Percentiles rank a stretch among this genome's conserved stretches.
phyloP scores from a whole-genome alignment of 2,797 vertebrate species.

The Dicrostonyx torquatus region DNA sequence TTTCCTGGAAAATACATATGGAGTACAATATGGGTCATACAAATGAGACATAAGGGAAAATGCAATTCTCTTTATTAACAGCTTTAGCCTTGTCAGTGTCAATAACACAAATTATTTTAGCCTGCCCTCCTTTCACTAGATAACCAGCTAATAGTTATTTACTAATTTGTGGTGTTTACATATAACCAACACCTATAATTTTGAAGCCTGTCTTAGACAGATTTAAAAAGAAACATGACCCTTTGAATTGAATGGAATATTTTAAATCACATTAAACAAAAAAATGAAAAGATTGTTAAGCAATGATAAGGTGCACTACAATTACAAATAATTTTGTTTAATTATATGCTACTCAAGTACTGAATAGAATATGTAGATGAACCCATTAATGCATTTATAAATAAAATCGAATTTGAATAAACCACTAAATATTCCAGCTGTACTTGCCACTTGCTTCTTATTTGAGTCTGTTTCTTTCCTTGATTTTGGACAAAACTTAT shows the following conservation, averaged over 20 bases:
- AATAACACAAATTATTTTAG: slow-evolving; percentile 46
- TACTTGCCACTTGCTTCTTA: slow-evolving; percentile 3
- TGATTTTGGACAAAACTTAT: neutral
- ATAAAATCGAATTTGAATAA: slow-evolving; percentile 64
- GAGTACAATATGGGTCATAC: neutral
- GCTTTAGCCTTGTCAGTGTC: neutral
- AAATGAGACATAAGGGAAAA: slow-evolving; percentile 30
- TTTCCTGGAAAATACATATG: neutral
- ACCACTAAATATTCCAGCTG: neutral
- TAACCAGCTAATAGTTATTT: slow-evolving; percentile 51
- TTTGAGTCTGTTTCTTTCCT: neutral
- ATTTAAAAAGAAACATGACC: slow-evolving; percentile 49
- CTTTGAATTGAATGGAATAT: slow-evolving; percentile 54
- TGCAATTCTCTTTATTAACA: neutral
- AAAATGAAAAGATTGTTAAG: slow-evolving; percentile 42
- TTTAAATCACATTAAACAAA: slow-evolving; percentile 62
- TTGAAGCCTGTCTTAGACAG: slow-evolving; percentile 42
- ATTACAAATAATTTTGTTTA: slow-evolving; percentile 72
- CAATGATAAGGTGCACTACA: slow-evolving; percentile 42
- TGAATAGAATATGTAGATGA: slow-evolving; percentile 70
- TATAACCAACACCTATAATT: slow-evolving; percentile 64
- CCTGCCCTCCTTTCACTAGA: slow-evolving; percentile 43
- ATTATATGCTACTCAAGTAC: slow-evolving; percentile 63
- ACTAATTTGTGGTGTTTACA: slow-evolving; percentile 45
- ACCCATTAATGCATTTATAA: slow-evolving; percentile 63